These are phyloP conservation scores for Drosophila algonquin DNA, from an alignment of 2,888 invertebrate genomes.

Conservation along the genomic window DNA sequence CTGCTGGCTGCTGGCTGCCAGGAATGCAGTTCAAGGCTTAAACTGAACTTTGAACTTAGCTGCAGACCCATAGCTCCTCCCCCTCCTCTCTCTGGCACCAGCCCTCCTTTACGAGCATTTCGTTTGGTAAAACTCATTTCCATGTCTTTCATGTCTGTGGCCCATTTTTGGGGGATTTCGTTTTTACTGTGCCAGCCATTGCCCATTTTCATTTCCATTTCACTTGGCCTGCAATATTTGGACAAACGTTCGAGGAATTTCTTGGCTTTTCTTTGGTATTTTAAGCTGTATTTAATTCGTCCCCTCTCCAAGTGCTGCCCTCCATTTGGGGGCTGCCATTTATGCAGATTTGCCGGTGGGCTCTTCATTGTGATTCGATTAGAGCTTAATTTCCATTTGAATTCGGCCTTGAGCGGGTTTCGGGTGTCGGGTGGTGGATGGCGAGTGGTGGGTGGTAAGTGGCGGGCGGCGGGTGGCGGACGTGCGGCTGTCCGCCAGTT, in stretches of 20 bases:
- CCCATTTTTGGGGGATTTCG: conserved; percentile 4
- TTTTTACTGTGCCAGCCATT: background rate
- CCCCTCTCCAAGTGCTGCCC: background rate
- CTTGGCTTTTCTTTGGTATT: conserved; percentile 20
- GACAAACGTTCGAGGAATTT: conserved; percentile 13
- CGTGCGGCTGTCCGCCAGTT: conserved; percentile 28
- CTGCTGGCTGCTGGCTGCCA: background rate
- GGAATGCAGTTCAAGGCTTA: conserved; percentile 25
- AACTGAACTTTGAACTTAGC: conserved; percentile 38
- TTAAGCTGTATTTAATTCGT: conserved; percentile 46
- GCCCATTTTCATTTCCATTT: conserved; percentile 30
- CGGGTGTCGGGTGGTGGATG: conserved; percentile 1
- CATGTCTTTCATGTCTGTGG: conserved; percentile 1
- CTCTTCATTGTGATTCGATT: conserved; percentile 49
- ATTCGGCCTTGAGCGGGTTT: conserved; percentile 23
- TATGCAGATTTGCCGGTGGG: conserved; percentile 50
- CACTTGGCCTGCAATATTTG: conserved; percentile 23
- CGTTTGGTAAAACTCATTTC: background rate
- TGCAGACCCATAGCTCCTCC: background rate
- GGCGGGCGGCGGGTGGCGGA: conserved; percentile 6
- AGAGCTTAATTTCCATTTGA: conserved; percentile 14
- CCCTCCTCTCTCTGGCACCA: background rate
- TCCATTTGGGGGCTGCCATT: conserved; percentile 24
- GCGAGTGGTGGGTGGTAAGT: no score
- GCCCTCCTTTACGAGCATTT: background rate